A percentile compares a stretch with the other conserved stretches of the same genome.
phyloP scores from a whole-genome alignment of 2,888 invertebrate species.

The Brachyptera risi region DNA sequence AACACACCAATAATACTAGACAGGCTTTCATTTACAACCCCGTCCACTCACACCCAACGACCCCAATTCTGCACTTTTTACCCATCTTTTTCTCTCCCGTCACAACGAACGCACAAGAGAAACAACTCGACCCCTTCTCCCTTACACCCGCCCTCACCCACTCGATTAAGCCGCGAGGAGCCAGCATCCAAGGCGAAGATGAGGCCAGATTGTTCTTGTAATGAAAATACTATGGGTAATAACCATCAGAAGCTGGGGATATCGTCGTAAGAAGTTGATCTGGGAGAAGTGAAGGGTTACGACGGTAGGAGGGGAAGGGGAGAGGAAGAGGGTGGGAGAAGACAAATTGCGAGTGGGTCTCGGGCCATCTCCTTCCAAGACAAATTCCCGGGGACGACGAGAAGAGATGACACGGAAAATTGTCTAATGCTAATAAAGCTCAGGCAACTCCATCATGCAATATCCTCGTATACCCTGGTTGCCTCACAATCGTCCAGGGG shows the following conservation, averaged over 20 bases:
- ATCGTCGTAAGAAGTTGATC: constrained; percentile 9
- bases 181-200: background rate
- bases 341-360: constrained; percentile 14
- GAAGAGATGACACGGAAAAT: constrained; percentile 27
- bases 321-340: constrained; percentile 6
- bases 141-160: background rate
- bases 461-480: constrained; percentile 1
- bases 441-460: constrained; percentile 16
- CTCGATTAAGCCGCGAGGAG: background rate
- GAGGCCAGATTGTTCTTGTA: constrained; percentile 11
- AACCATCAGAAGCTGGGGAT: constrained; percentile 8
- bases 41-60: too few relatives aligned
- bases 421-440: constrained; percentile 26
- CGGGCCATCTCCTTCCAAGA: constrained; percentile 12
- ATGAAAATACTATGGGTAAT: constrained; percentile 15
- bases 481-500: background rate
- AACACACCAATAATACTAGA: too few relatives aligned
- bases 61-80: too few relatives aligned
- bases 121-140: too few relatives aligned
- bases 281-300: constrained; percentile 4
- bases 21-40: too few relatives aligned
- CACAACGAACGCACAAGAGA: too few relatives aligned
- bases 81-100: too few relatives aligned
- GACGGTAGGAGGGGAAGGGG: background rate
- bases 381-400: constrained; percentile 7